phyloP scores from a whole-genome alignment of 1,140 invertebrate genomes.

The Kradibia gibbosae region DNA sequence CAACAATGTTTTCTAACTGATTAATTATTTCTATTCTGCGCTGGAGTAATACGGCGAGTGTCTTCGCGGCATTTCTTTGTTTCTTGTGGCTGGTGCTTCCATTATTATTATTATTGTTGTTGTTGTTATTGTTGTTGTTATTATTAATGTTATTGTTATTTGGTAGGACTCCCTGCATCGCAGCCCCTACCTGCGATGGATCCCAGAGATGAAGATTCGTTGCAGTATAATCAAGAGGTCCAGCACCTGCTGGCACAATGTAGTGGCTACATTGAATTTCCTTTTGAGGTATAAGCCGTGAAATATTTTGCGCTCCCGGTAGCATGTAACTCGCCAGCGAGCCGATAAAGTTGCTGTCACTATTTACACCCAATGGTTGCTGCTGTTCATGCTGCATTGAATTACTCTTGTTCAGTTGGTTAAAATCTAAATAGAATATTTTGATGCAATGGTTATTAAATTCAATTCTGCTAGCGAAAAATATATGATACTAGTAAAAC shows the following conservation, averaged over 20 bases:
- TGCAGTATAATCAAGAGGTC: constrained; percentile 62
- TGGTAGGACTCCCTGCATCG: constrained; percentile 59
- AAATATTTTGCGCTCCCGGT: constrained; percentile 60
- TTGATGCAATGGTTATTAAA: background rate
- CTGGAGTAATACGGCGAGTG: constrained; percentile 77
- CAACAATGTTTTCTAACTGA: constrained; percentile 79
- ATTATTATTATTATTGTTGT: background rate
- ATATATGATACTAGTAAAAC: no score
- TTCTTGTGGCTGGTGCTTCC: constrained; percentile 48
- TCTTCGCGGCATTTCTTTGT: constrained; percentile 74
- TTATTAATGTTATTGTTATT: constrained; percentile 62
- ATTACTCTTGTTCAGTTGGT: constrained; percentile 57
- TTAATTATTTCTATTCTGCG: constrained; percentile 79
- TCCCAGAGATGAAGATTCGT: constrained; percentile 68
- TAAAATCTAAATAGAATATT: constrained; percentile 58
- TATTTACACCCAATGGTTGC: constrained; percentile 58
- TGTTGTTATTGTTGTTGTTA: background rate
- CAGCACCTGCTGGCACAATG: constrained; percentile 61
- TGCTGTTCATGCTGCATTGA: no score
- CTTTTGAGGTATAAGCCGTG: constrained; percentile 62
- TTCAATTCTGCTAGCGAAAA: no score
- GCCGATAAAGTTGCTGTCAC: constrained; percentile 66
- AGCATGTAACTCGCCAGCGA: constrained; percentile 65
- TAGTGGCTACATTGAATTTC: constrained; percentile 67
- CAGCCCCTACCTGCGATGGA: constrained; percentile 60